These are phyloP conservation scores for Meloe dianella DNA, from an alignment of 2,888 invertebrate genomes.

Conservation along the genomic window DNA sequence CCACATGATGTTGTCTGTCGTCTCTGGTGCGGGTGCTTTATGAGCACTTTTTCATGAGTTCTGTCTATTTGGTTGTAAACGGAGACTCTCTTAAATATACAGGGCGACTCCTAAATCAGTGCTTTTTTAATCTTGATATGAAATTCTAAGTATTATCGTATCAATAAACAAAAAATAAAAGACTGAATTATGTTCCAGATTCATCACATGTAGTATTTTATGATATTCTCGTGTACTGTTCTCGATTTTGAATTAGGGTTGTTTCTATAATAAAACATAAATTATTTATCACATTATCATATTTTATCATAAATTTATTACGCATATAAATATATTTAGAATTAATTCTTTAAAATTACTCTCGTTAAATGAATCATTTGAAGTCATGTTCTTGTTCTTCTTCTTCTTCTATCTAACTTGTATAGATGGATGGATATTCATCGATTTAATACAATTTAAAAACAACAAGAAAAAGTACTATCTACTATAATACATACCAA, in stretches of 20 bases:
- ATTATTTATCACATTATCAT: not conserved
- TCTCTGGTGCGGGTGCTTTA: conserved; percentile 5
- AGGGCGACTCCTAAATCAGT: no score
- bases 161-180: no score
- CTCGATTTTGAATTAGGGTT: not conserved
- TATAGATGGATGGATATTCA: no score
- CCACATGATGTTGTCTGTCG: not conserved
- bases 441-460: no score
- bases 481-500: no score
- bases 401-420: no score
- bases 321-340: not conserved
- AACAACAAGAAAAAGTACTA: not conserved
- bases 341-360: not conserved
- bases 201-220: no score
- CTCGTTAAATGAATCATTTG: not conserved
- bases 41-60: not conserved
- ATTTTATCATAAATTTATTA: conserved; percentile 3
- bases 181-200: no score
- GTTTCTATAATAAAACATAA: not conserved
- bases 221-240: no score
- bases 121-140: no score
- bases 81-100: not conserved
- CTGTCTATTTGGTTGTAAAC: not conserved
- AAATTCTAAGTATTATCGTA: no score
- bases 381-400: no score